These are phyloP conservation scores for Rotaria magnacalcarata DNA, from an alignment of 2,888 invertebrate species.

Conservation along the genomic window DNA sequence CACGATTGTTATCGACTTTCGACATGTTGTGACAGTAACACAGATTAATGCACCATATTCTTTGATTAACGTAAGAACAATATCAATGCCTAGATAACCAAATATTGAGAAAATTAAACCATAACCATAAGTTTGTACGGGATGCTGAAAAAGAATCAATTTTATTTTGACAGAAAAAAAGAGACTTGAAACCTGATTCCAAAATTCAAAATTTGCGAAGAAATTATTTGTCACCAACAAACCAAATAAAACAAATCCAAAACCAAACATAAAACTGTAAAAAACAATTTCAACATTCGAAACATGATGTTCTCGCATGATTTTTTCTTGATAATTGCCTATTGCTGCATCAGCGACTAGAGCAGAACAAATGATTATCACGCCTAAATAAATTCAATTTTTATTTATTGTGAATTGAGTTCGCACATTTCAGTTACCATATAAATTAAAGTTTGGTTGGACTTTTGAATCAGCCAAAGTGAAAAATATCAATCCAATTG, in stretches of 20 bases:
- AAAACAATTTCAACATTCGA: constrained; percentile 44
- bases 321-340: constrained; percentile 90
- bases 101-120: constrained; percentile 78
- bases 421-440: neutral
- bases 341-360: constrained; percentile 87
- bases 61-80: constrained; percentile 81
- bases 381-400: constrained; percentile 56
- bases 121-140: constrained; percentile 74
- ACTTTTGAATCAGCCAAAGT: constrained; percentile 73
- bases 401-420: neutral
- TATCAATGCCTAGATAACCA: constrained; percentile 86
- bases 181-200: neutral
- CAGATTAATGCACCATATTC: constrained; percentile 84
- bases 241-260: constrained; percentile 42
- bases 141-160: constrained; percentile 54
- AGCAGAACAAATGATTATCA: constrained; percentile 68
- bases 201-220: constrained; percentile 25
- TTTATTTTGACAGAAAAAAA: too few relatives aligned
- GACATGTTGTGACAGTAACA: constrained; percentile 71
- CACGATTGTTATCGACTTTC: constrained; percentile 82
- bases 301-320: constrained; percentile 39
- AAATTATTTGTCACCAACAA: constrained; percentile 40
- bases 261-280: constrained; percentile 19
- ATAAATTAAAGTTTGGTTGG: constrained; percentile 64
- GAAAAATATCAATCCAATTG: constrained; percentile 81